Base-by-base conservation (phyloP, 1,140 invertebrate genomes). In the Lepidurus arcticus region DNA sequence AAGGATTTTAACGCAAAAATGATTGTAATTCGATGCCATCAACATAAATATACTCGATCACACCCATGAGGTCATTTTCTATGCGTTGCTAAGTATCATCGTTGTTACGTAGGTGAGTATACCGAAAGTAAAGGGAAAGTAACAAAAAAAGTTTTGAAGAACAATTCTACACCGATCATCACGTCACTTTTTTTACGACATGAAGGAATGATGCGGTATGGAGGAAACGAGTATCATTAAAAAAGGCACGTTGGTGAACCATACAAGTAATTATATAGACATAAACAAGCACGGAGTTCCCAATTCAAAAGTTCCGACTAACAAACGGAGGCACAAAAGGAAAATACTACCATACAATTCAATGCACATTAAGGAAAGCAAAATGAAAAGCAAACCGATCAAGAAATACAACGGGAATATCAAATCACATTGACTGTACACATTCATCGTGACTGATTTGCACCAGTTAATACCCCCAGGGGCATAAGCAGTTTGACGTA, bases 381-480 rank as follows among this genome's bases (percentile, higher is more conserved):
- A 65, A 65, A 9, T 65, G 21, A 13, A 65, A 47, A 47, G 1
- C 53, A 65, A 65, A 65, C 7, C 8, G 53, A 65, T 65, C 6
- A 65, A 65, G 21, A 21, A 16, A 4, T 9, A 65, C n/a, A 65
- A n/a, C 5, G 21, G 6, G 53, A 65, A 21, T 65, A 65, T 65
- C 53, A 65, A 65, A 65, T 65, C 53, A 65, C 53, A 65, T 65
- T 65, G 53, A 65, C 53, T 65, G 53, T 65, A 65, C 53, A 65
- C 53, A 65, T 65, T 65, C 53, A 65, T 65, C 53, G 53, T 65
- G 53, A 65, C 53, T 65, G 53, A 65, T 65, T 65, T 65, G 53
- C 53, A 65, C 53, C 53, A 65, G 53, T 65, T 65, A 65, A n/a
- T 65, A 21, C 53, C 53, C 47, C 8, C 53, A 65, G n/a, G 53